Evolutionary conservation across 2,797 vertebrate genomes (phyloP), one percentile per base, ranked within the genome.

Genomic region (Crocidura indochinensis): DNA sequence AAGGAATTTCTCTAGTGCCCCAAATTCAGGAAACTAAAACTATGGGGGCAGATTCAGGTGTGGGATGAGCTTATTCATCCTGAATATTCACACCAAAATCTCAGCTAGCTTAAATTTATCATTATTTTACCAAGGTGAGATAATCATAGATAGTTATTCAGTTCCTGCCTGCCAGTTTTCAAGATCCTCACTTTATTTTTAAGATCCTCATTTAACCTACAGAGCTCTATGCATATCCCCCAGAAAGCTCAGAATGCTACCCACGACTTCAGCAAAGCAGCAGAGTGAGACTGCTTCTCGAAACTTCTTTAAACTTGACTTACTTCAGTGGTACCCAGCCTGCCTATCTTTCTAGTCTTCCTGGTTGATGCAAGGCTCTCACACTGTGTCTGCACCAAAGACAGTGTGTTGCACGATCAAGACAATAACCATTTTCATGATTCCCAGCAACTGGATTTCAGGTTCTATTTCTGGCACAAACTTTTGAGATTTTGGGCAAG

Each of bases 61-160:
- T 27, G 56, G 47, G 24, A 44, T 22, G 24, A n/a, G 22, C 73
- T 6, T 67, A 51, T 6, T 53, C 1, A 12, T 8, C 65, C 53
- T 53, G 12, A 76, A 67, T 53, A 38, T 29, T 83, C 20, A 77
- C 8, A 19, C 14, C 15, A 60, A 83, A 56, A n/a, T 7, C 14
- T 87, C 74, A 89, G 26, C 11, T 22, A n/a, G 71, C 73, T 68
- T 89, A 77, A 92, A 87, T 75, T 75, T 12, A n/a, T 86, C 64
- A 75, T 84, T n/a, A 31, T 68, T 74, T 56, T 71, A 74, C 31
- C 14, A 22, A 65, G 26, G 27, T 77, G 78, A 88, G n/a, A 24
- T 38, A 65, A 92, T 49, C 72, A 15, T 67, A 56, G 56, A 60
- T 38, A 60, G 4, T 22, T 44, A 19, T 11, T 84, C 38, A 38